Conservation (phyloP, 2,797 vertebrate genomes). For the Trichosurus vulpecula region DNA sequence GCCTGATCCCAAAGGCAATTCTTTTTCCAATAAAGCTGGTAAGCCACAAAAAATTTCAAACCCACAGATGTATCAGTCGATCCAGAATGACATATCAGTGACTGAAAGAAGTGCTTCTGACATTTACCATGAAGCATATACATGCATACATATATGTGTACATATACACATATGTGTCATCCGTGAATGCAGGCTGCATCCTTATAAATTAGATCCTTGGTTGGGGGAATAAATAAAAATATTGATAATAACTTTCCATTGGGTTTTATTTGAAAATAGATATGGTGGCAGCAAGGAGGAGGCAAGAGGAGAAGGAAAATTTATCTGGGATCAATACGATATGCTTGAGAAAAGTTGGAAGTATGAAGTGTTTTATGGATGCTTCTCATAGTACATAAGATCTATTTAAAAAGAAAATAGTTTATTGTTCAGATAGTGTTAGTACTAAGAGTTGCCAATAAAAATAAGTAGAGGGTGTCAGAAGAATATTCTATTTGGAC, state of each 20-base stretch:
- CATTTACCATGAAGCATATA: not conserved
- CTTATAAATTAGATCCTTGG: not conserved
- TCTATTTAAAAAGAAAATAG: constrained; percentile 49
- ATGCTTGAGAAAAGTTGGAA: not conserved
- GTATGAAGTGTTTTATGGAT: constrained; percentile 20
- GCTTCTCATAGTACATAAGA: constrained; percentile 36
- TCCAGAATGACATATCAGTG: not conserved
- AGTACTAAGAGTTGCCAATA: constrained; percentile 32
- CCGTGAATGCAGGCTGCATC: not conserved
- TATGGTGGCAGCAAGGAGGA: not conserved
- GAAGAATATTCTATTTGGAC: constrained; percentile 40
- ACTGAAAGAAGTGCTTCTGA: not conserved
- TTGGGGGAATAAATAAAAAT: not conserved
- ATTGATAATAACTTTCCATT: constrained; percentile 10
- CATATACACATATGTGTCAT: not conserved
- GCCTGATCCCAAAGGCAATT: not conserved
- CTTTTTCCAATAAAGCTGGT: not conserved
- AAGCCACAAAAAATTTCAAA: not conserved
- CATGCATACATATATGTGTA: not conserved
- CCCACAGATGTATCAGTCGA: not conserved
- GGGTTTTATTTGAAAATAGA: constrained; percentile 19
- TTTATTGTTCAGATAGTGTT: constrained; percentile 34
- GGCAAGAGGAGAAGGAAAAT: constrained; percentile 15
- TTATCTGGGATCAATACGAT: constrained; percentile 30
- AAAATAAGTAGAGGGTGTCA: constrained; percentile 51